These are phyloP conservation scores for Luidia sarsii DNA, from an alignment of 53 echinoderm and acorn worm genomes.

Conservation along the genomic window DNA sequence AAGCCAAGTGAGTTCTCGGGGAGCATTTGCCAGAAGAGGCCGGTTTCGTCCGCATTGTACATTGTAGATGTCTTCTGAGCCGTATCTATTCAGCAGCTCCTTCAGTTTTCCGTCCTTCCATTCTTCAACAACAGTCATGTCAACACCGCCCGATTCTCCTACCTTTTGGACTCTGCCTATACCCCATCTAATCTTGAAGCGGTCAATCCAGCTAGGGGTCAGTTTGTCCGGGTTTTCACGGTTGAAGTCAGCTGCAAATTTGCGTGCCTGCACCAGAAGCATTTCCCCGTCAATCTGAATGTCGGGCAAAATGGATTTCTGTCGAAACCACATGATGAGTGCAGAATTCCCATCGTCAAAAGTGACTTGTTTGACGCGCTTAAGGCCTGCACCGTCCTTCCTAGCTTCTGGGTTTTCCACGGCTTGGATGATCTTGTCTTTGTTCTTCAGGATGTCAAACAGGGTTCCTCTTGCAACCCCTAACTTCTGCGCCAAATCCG, in stretches of 20 bases:
- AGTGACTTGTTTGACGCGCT: constrained; percentile 9
- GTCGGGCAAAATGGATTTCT: constrained; percentile 40
- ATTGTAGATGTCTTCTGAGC: constrained; percentile 51
- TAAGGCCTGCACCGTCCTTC: constrained; percentile 37
- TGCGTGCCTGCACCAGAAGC: constrained; percentile 30
- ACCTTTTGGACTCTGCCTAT: constrained; percentile 49
- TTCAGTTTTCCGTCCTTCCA: constrained; percentile 50
- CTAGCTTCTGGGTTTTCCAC: constrained; percentile 41
- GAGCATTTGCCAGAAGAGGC: constrained; percentile 55
- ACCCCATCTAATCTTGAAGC: constrained; percentile 41
- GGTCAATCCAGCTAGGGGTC: constrained; percentile 41
- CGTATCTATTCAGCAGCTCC: constrained; percentile 32
- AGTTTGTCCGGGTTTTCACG: not conserved
- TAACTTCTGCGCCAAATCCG: too few relatives aligned
- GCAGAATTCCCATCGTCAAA: constrained; percentile 38
- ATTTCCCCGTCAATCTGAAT: constrained; percentile 50
- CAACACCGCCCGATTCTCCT: constrained; percentile 51
- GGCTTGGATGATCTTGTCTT: constrained; percentile 7
- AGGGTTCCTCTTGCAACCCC: too few relatives aligned
- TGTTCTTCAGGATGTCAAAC: too few relatives aligned
- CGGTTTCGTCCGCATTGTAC: constrained; percentile 58
- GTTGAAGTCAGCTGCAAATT: constrained; percentile 43
- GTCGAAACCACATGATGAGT: constrained; percentile 48
- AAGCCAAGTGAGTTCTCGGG: constrained; percentile 57
- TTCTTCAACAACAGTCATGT: not conserved